These are phyloP conservation scores for Delichon dasypus DNA, from an alignment of 2,797 vertebrate genomes.

Conservation along the genomic window DNA sequence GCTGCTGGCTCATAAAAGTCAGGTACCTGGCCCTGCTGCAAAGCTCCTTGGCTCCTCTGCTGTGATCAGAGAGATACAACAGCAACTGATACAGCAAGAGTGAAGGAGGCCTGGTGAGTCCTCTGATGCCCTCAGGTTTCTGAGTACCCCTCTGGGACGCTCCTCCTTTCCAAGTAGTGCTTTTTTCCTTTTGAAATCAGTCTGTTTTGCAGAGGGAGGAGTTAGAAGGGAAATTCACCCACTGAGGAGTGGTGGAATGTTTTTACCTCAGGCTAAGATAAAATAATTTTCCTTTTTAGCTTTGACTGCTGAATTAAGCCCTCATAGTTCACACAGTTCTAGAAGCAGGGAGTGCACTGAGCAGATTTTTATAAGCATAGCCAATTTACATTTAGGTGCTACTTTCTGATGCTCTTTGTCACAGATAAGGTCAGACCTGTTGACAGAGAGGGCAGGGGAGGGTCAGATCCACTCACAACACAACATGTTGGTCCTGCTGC, in stretches of 20 bases:
- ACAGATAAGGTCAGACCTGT: neutral
- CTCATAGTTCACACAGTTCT: neutral
- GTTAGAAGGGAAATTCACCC: neutral
- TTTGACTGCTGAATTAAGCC: neutral
- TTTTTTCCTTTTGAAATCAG: neutral
- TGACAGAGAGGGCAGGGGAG: neutral
- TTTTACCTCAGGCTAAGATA: neutral
- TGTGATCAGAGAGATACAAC: neutral
- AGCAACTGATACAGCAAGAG: neutral
- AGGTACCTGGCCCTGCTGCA: neutral
- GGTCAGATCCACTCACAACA: neutral
- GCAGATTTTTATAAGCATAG: neutral
- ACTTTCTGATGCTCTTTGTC: neutral
- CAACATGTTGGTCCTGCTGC: neutral
- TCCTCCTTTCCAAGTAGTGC: neutral
- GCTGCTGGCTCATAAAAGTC: neutral
- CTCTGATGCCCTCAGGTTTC: neutral
- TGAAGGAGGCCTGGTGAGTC: neutral
- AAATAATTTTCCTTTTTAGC: neutral
- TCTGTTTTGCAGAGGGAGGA: neutral
- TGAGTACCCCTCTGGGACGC: neutral
- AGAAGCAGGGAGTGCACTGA: neutral
- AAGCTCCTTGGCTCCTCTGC: neutral
- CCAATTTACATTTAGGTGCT: neutral
- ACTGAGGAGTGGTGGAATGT: neutral